phyloP scores from a whole-genome alignment of 2,888 invertebrate genomes.

The Plebejus melissa region DNA sequence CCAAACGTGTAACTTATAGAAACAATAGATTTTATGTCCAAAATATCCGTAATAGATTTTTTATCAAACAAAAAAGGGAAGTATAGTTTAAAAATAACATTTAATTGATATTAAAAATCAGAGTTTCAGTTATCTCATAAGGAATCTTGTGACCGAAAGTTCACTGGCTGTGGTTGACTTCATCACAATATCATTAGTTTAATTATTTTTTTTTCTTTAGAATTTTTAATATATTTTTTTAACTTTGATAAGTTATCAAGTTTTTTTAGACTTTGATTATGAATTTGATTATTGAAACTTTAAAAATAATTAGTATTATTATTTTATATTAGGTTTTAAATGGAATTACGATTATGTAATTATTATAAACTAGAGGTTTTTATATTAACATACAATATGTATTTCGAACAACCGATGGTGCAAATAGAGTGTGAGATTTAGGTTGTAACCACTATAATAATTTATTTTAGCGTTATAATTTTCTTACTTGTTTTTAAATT shows the following conservation, averaged over 20 bases:
- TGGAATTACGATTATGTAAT: not conserved
- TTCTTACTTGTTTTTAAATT: not conserved
- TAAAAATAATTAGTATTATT: slow-evolving; percentile 17
- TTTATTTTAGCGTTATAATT: slow-evolving; percentile 21
- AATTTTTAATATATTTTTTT: slow-evolving; percentile 28
- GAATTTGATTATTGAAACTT: not conserved
- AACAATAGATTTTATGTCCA: too few relatives aligned
- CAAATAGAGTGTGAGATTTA: slow-evolving; percentile 27
- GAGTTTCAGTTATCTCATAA: slow-evolving; percentile 30
- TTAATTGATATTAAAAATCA: not conserved
- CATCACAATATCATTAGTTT: slow-evolving; percentile 51
- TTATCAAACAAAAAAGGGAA: not conserved
- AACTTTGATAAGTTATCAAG: not conserved
- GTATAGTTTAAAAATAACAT: not conserved
- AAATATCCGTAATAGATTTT: too few relatives aligned
- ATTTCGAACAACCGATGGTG: slow-evolving; percentile 26
- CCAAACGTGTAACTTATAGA: too few relatives aligned
- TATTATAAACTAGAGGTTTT: not conserved
- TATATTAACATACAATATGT: not conserved
- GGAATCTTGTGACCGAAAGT: slow-evolving; percentile 38
- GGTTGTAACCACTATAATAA: slow-evolving; percentile 23
- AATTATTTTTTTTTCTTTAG: not conserved
- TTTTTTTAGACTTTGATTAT: not conserved
- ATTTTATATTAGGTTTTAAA: slow-evolving; percentile 14
- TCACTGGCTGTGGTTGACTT: slow-evolving; percentile 59